phyloP scores from a whole-genome alignment of 2,797 vertebrate species.

The Brachymystax lenok region DNA sequence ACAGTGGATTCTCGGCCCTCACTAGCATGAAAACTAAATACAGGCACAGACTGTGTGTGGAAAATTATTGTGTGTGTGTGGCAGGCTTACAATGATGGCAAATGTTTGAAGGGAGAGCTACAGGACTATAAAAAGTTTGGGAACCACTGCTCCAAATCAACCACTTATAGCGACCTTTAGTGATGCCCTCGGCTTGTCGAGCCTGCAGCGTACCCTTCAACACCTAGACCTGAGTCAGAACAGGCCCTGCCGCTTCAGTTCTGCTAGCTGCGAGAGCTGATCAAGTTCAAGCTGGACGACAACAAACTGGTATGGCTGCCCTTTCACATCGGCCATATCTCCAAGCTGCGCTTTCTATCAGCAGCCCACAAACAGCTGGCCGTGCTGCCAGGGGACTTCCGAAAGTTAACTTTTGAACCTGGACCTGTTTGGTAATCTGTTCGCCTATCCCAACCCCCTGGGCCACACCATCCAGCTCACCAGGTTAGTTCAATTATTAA shows the following conservation, averaged over 20 bases:
- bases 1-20: too few species aligned
- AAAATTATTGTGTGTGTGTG: too few species aligned
- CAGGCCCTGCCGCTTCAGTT: constrained; percentile 84
- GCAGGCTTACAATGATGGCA: too few species aligned
- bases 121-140: too few species aligned
- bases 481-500: constrained; percentile 73
- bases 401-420: constrained; percentile 86
- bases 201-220: constrained; percentile 85
- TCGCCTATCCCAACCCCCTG: constrained; percentile 81
- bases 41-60: too few species aligned
- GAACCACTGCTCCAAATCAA: constrained; percentile 62
- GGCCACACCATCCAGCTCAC: constrained; percentile 84
- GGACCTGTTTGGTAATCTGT: constrained; percentile 92
- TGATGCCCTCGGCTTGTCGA: constrained; percentile 83
- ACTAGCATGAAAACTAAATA: too few species aligned
- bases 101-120: too few species aligned
- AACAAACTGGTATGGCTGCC: constrained; percentile 85
- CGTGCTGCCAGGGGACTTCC: constrained; percentile 85
- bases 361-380: constrained; percentile 89
- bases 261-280: constrained; percentile 82
- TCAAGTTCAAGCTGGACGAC: constrained; percentile 86
- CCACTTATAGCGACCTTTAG: constrained; percentile 86
- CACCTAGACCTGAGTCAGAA: constrained; percentile 93
- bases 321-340: constrained; percentile 82
- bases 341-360: constrained; percentile 84